Percentiles rank a stretch among this genome's conserved stretches.
Conservation (phyloP, 2,888 invertebrate species). For the Tolmerus cingulatus region DNA sequence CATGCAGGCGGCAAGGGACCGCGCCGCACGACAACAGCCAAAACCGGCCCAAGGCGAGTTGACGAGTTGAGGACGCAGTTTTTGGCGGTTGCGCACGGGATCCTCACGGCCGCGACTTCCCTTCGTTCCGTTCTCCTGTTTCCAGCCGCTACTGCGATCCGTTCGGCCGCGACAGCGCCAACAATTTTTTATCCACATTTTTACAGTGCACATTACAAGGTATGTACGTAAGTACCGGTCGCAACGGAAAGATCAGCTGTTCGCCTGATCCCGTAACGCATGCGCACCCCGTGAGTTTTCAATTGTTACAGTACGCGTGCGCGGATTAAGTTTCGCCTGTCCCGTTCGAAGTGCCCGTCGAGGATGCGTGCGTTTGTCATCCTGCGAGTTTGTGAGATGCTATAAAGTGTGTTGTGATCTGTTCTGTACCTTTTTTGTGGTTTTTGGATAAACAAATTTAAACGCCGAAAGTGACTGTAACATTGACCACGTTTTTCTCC, state of each 20-base stretch:
- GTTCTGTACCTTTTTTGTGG: neutral
- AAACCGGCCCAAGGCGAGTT: neutral
- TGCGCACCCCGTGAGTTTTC: neutral
- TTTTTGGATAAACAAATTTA: neutral
- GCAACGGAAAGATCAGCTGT: conserved; percentile 31
- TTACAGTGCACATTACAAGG: conserved; percentile 11
- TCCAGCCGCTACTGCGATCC: neutral
- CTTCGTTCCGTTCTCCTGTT: neutral
- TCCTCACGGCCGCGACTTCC: neutral
- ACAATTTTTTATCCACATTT: neutral
- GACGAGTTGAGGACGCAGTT: conserved; percentile 20
- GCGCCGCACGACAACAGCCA: neutral
- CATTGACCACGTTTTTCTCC: conserved; percentile 71
- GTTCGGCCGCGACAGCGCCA: neutral
- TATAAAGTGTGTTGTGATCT: neutral
- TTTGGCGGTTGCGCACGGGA: neutral
- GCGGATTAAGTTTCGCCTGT: neutral
- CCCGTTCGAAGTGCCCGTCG: neutral
- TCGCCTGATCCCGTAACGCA: neutral
- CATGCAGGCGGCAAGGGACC: neutral
- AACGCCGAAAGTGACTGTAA: neutral
- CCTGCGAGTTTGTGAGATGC: neutral
- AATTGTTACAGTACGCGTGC: neutral
- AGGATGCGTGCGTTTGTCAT: neutral
- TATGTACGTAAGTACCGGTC: conserved; percentile 38